Conservation (phyloP, 2,113 vertebrate species). For the Atractosteus spatula region DNA sequence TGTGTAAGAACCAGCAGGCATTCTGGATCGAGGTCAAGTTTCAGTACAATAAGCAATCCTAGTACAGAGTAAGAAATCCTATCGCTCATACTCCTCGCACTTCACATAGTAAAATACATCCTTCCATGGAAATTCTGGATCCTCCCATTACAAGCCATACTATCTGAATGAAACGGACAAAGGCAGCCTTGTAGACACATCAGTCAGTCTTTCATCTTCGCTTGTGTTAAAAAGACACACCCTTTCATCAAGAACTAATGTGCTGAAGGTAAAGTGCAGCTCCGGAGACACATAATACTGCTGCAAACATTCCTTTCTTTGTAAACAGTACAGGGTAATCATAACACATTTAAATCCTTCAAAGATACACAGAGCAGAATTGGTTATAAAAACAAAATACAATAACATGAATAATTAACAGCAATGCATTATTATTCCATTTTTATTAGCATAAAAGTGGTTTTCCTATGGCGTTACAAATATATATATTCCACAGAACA, state of each 20-base stretch:
- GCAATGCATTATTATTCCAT: slow-evolving; percentile 60
- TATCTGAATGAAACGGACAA: slow-evolving; percentile 4
- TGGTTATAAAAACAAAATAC: slow-evolving; percentile 59
- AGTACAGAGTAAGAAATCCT: too few relatives aligned
- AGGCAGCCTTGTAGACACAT: neutral
- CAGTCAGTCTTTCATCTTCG: neutral
- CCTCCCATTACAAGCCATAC: neutral
- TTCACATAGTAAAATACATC: neutral
- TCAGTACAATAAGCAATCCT: too few relatives aligned
- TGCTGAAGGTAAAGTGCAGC: slow-evolving; percentile 54
- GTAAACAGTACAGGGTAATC: slow-evolving; percentile 42
- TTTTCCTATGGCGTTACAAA: slow-evolving; percentile 72
- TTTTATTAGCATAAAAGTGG: slow-evolving; percentile 66
- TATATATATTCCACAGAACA: slow-evolving; percentile 37
- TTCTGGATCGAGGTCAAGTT: too few relatives aligned
- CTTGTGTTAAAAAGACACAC: neutral
- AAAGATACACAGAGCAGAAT: neutral
- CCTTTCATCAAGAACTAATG: slow-evolving; percentile 40
- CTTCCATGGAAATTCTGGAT: neutral
- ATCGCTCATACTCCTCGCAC: too few relatives aligned
- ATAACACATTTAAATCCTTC: slow-evolving; percentile 27
- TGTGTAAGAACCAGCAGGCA: too few relatives aligned
- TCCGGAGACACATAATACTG: slow-evolving; percentile 50
- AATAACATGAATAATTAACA: slow-evolving; percentile 41
- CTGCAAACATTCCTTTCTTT: slow-evolving; percentile 40